phyloP scores from a whole-genome alignment of 2,888 invertebrate genomes.

The Augochlorella aurata region DNA sequence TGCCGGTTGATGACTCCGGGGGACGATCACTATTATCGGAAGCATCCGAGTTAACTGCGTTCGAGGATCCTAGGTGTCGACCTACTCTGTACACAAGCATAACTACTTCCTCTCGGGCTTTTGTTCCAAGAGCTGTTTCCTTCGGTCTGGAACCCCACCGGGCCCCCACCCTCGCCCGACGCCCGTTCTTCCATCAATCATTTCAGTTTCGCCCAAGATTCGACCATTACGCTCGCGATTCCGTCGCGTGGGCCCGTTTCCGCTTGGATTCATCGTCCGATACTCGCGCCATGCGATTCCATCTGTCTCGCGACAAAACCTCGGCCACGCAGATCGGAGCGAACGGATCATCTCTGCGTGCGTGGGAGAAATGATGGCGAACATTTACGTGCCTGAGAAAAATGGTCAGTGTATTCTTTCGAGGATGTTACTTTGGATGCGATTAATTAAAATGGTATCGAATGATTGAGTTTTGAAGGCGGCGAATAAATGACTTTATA shows the following conservation, averaged over 20 bases:
- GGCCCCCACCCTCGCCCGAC: slow-evolving; percentile 20
- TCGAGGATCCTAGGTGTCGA: slow-evolving; percentile 58
- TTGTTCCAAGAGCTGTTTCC: slow-evolving; percentile 61
- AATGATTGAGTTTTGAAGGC: too few relatives aligned
- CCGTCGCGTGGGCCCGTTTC: slow-evolving; percentile 32
- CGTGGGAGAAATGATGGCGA: too few relatives aligned
- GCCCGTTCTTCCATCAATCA: slow-evolving; percentile 67
- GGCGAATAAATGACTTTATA: too few relatives aligned
- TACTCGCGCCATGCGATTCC: slow-evolving; percentile 39
- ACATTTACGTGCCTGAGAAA: too few relatives aligned
- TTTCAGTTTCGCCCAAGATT: slow-evolving; percentile 68
- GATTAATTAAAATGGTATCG: too few relatives aligned
- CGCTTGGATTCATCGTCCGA: slow-evolving; percentile 40
- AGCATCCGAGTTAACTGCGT: slow-evolving; percentile 66
- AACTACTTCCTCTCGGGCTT: slow-evolving; percentile 66
- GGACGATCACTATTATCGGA: slow-evolving; percentile 67
- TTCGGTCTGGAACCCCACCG: slow-evolving; percentile 30
- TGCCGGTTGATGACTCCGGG: slow-evolving; percentile 57
- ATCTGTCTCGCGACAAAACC: too few relatives aligned
- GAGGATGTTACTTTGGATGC: too few relatives aligned
- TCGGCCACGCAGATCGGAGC: too few relatives aligned
- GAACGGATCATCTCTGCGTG: too few relatives aligned
- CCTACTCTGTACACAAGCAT: slow-evolving; percentile 56
- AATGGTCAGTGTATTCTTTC: too few relatives aligned
- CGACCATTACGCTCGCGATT: slow-evolving; percentile 62